phyloP scores from a whole-genome alignment of 2,113 vertebrate species.

The Baryphthengus martii region DNA sequence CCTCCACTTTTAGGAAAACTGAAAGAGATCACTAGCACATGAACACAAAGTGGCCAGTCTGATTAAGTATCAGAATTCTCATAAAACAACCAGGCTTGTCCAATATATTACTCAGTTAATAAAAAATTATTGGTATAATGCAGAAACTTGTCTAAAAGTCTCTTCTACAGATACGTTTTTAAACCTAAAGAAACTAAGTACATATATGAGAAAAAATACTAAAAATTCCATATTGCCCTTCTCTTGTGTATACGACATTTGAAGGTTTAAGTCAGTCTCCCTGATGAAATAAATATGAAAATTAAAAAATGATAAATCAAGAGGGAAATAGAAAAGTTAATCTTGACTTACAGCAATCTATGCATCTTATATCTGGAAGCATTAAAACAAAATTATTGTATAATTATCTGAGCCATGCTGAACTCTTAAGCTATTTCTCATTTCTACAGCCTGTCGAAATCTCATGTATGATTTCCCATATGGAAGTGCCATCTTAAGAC shows the following conservation, averaged over 20 bases:
- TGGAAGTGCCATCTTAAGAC: neutral
- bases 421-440: neutral
- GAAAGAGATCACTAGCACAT: neutral
- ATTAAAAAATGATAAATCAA: neutral
- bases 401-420: neutral
- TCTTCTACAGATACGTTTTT: neutral
- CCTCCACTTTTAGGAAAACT: neutral
- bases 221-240: neutral
- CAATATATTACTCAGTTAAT: neutral
- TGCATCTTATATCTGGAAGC: neutral
- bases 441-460: neutral
- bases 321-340: neutral
- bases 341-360: neutral
- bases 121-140: neutral
- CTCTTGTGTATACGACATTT: too few relatives aligned
- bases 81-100: neutral
- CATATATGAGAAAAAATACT: neutral
- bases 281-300: neutral
- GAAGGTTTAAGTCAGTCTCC: too few relatives aligned
- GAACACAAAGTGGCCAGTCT: neutral
- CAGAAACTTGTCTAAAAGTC: neutral
- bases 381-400: neutral
- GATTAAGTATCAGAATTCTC: neutral
- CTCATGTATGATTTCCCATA: neutral
- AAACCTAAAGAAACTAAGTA: neutral